phyloP scores from a whole-genome alignment of 1,140 invertebrate species.

The Cyclargus thomasi region DNA sequence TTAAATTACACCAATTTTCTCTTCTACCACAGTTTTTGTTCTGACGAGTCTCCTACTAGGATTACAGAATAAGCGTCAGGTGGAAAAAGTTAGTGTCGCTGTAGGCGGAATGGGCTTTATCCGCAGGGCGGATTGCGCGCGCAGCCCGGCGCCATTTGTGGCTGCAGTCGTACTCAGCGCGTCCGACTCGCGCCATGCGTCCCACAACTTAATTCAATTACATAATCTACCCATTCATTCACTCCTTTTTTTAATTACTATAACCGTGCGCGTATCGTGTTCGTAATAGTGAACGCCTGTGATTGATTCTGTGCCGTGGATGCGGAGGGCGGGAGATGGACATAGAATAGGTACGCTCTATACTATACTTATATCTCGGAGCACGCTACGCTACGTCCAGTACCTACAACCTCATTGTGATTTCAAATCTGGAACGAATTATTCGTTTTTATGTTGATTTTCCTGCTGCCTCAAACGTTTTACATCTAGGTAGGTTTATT shows the following conservation, averaged over 20 bases:
- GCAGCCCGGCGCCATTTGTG: slow-evolving; percentile 61
- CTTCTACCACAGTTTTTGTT: too few species aligned
- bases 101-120: slow-evolving; percentile 30
- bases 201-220: slow-evolving; percentile 46
- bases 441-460: not conserved
- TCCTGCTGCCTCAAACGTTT: not conserved
- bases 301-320: slow-evolving; percentile 28
- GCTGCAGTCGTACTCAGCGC: slow-evolving; percentile 61
- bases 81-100: not conserved
- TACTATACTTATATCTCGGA: slow-evolving; percentile 20
- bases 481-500: not conserved
- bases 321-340: slow-evolving; percentile 31
- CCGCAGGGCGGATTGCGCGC: slow-evolving; percentile 64
- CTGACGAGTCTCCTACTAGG: too few species aligned
- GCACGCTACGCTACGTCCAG: slow-evolving; percentile 28
- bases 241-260: slow-evolving; percentile 25
- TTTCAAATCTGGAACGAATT: not conserved
- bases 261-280: slow-evolving; percentile 27
- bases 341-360: slow-evolving; percentile 32
- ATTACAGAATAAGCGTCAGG: too few species aligned
- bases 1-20: too few species aligned
- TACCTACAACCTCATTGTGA: slow-evolving; percentile 7
- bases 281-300: slow-evolving; percentile 28
- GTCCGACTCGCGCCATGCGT: slow-evolving; percentile 54
- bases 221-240: slow-evolving; percentile 47